phyloP scores from a whole-genome alignment of 2,797 vertebrate genomes.

The Xenops minutus region DNA sequence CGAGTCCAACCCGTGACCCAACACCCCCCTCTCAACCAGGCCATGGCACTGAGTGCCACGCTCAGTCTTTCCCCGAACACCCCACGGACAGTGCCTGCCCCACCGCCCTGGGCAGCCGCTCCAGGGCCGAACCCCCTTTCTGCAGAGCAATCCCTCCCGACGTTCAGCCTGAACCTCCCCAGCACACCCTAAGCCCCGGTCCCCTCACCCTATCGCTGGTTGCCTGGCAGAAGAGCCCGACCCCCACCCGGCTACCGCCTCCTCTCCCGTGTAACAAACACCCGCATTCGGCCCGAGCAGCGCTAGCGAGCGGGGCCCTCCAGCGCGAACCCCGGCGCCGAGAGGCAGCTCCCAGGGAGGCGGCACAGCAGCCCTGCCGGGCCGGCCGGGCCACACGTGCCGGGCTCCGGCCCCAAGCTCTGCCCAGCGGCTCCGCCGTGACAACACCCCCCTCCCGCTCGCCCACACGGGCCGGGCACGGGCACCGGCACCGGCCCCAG shows the following conservation, averaged over 20 bases:
- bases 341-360: not conserved
- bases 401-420: not conserved
- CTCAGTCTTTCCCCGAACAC: not conserved
- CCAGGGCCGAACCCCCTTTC: fast-evolving
- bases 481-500: not conserved
- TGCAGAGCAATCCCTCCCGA: not conserved
- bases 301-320: fast-evolving
- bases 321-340: fast-evolving
- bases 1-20: not conserved
- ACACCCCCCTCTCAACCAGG: not conserved
- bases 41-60: fast-evolving
- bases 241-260: not conserved
- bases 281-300: not conserved
- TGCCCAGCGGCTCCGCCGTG: fast-evolving
- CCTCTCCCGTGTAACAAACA: not conserved
- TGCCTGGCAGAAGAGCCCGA: not conserved
- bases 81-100: no score
- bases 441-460: fast-evolving
- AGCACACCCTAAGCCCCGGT: fast-evolving
- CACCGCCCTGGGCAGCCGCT: not conserved
- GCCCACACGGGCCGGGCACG: fast-evolving
- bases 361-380: fast-evolving
- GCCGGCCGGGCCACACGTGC: fast-evolving
- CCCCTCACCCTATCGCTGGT: no score
- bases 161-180: not conserved